Conservation (phyloP, 2,113 vertebrate species). For the Dryoscopus gambensis region DNA sequence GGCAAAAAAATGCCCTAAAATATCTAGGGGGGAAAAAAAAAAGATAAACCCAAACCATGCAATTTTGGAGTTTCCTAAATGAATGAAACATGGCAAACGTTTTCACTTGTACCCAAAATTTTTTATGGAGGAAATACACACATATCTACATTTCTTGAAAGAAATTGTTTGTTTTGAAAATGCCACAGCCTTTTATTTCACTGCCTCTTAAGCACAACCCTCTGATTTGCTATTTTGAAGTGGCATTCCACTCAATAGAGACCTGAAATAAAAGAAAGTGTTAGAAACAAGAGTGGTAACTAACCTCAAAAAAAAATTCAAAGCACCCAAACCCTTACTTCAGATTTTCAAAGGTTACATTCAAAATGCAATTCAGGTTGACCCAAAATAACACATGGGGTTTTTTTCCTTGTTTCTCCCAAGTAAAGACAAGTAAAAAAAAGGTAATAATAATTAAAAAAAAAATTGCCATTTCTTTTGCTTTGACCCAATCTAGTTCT, state of each 20-base stretch:
- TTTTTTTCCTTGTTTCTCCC: neutral
- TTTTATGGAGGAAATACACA: neutral
- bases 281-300: neutral
- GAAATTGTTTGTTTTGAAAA: neutral
- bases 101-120: neutral
- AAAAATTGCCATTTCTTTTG: neutral
- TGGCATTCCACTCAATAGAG: neutral
- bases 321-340: no score
- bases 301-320: constrained; percentile 30
- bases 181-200: neutral
- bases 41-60: neutral
- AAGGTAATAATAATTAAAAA: no score
- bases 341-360: neutral
- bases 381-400: neutral
- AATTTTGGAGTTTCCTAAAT: constrained; percentile 2
- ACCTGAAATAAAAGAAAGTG: constrained; percentile 33
- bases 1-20: neutral
- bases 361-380: neutral
- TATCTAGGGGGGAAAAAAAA: neutral
- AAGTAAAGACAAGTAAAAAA: neutral
- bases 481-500: neutral
- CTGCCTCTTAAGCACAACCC: neutral
- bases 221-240: constrained; percentile 29
- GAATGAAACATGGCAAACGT: neutral
- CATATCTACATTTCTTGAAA: neutral